Evolutionary conservation across 1,140 invertebrate species (phyloP), one percentile per base, ranked within the genome.

Genomic region (Doryteuthis pealeii): DNA sequence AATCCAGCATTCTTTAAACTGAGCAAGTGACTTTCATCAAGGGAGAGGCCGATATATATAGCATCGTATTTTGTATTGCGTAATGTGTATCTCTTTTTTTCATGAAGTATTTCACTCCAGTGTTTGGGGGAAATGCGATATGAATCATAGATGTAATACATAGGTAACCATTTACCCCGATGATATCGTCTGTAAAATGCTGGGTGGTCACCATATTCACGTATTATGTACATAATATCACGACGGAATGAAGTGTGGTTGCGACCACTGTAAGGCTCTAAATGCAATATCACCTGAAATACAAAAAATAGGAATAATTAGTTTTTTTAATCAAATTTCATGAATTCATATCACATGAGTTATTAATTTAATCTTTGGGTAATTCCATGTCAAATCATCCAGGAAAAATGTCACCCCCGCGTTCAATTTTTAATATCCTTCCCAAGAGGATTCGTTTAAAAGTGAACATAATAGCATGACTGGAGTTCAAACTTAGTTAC

Each of bases 121-220:
- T 85, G 77, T 1, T 79, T 72, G 6, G 81, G 49, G 8, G 73
- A 32, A 10, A 82, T 74, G 67, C 79, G 79, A 74, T 86, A 90
- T 0, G 89, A 90, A 77, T 90, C 89, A 77, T 90, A 90, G 2
- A 90, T 82, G 75, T 90, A 90, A 77, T 86, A 89, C 22, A 90
- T 31, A 14, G 89, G 89, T 12, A 90, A 79, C 45, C 81, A 69
- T 33, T 77, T 82, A 33, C 77, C 78, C 30, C 75, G 80, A 6
- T 71, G 62, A 10, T 75, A 71, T n/a, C 76, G 65, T 68, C 83
- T 82, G 77, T 90, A 90, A 70, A 90, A 89, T 10, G 89, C 89
- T 32, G 87, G 78, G 71, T 90, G 90, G 32, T 80, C 78, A 35
- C 88, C 89, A 79, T 90, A 90, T 6, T 77, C 87, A 22, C 85